These are phyloP conservation scores for Zosterops lateralis DNA, from an alignment of 2,113 vertebrate genomes.

Conservation along the genomic window DNA sequence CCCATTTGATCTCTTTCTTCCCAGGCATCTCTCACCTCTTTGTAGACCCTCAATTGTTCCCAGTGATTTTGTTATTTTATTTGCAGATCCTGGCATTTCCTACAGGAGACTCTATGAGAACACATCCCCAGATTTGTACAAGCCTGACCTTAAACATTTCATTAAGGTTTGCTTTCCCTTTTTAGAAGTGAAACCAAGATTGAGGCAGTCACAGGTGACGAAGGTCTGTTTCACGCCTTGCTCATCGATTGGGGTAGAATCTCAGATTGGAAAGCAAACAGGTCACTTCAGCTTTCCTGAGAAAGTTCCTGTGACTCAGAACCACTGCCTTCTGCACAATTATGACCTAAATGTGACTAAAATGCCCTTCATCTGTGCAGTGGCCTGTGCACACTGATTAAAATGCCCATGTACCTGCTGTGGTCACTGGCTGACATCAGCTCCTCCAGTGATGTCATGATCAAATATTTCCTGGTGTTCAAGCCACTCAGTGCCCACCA, in stretches of 20 bases:
- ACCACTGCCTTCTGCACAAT: neutral
- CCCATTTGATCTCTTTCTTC: neutral
- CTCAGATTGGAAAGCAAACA: neutral
- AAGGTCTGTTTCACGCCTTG: neutral
- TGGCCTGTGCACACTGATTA: neutral
- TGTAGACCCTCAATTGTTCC: neutral
- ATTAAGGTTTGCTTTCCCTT: neutral
- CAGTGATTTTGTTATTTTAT: neutral
- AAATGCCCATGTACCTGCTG: neutral
- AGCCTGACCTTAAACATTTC: neutral
- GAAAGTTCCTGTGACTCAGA: slow-evolving; percentile 52
- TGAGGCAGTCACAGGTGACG: neutral
- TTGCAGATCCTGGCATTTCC: neutral
- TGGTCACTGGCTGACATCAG: neutral
- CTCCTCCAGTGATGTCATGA: neutral
- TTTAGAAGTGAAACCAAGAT: neutral
- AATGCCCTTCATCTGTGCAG: neutral
- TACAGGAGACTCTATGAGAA: neutral
- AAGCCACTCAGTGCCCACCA: neutral
- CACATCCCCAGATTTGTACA: neutral
- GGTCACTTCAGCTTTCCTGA: neutral
- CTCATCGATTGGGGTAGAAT: neutral
- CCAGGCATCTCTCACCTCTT: neutral
- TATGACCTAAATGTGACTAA: slow-evolving; percentile 23
- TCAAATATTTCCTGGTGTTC: neutral